Base-by-base conservation (phyloP, 2,113 vertebrate species). In the Albula glossodonta region DNA sequence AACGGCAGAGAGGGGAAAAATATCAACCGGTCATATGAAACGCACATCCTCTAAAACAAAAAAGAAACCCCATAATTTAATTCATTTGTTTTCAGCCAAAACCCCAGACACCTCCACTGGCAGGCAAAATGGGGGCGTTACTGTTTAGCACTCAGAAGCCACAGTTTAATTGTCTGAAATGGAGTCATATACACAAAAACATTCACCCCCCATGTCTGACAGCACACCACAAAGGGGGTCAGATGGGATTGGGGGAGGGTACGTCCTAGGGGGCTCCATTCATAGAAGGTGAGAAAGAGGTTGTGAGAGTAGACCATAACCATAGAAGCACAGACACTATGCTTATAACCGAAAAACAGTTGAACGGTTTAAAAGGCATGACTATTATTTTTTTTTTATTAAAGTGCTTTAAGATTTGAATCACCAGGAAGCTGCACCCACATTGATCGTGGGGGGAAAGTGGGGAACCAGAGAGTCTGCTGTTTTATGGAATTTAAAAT, bases 371-470 rank as follows among this genome's bases (percentile, higher is more conserved):
- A 41, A 41, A 41, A 41, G 31, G 31, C 31, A 41, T 41, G 31
- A 41, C 31, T 41, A 41, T 41, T 41, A 41, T 41, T 41, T 41
- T 57, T 85, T 56, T 51, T 53, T 31, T 50, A 48, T 19, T 49
- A 10, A 51, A 85, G 78, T 80, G 80, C 66, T 80, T 80, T 41
- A 81, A 22, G 3, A 25, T 84, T 52, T 57, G 80, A n/a, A 56
- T 60, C 48, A 2, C 79, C 25, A 85, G 84, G 84, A 85, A 79
- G 57, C 84, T 85, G 84, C 84, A 80, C 74, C 52, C 77, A 80
- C 19, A 52, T 11, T 15, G 84, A 52, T 25, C 17, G 10, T 12
- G 60, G 12, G 60, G 52, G 52, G n/a, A 74, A 31, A 74, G 70
- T 12, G 66, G 63, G 19, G 22, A 41, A 19, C 48, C 80, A 82